Base-by-base conservation (phyloP, 2,113 vertebrate genomes). In the Neolamprologus variostigma region DNA sequence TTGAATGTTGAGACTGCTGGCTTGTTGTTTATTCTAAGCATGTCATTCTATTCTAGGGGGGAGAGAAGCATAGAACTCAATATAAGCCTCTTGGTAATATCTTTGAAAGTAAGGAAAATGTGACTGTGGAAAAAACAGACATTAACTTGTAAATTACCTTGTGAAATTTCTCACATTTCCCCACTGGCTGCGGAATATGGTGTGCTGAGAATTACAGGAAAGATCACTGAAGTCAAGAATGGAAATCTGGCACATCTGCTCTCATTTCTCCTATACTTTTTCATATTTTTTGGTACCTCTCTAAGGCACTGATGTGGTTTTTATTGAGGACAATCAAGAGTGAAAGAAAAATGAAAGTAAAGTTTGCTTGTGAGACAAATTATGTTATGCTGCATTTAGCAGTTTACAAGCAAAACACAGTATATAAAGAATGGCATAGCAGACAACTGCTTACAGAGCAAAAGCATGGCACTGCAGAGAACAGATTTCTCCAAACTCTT, bases 71-170 rank as follows among this genome's bases (percentile, higher is more conserved):
- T 80, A 19, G 71, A 87, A 89, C 59, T 66, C 17, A 81, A 17
- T 57, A 42, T 71, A 85, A 63, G 81, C 82, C 57, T 89, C 85
- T 82, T 86, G 85, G 80, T 86, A 87, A 88, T 87, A 89, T 87
- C 55, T 86, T 66, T 63, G 26, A 87, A 87, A 91, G 55, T 83
- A 73, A 82, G 47, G 35, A 81, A 87, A 79, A 88, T 73, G 19
- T 83, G 54, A 68, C 47, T 81, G 85, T 88, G 9, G 35, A 33
- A 85, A 84, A 84, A 90, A 87, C 17, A 88, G 91, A 87, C 79
- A 89, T 88, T 81, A 86, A 40, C 84, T 85, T 87, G 84, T 87
- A 89, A 93, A 93, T 92, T 83, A 88, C 82, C 85, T 87, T 89
- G 51, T 87, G 84, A 83, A 91, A 89, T 89, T 91, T 84, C 80